These are phyloP conservation scores for Drosophila koepferae DNA, from an alignment of 2,888 invertebrate genomes.

Conservation along the genomic window DNA sequence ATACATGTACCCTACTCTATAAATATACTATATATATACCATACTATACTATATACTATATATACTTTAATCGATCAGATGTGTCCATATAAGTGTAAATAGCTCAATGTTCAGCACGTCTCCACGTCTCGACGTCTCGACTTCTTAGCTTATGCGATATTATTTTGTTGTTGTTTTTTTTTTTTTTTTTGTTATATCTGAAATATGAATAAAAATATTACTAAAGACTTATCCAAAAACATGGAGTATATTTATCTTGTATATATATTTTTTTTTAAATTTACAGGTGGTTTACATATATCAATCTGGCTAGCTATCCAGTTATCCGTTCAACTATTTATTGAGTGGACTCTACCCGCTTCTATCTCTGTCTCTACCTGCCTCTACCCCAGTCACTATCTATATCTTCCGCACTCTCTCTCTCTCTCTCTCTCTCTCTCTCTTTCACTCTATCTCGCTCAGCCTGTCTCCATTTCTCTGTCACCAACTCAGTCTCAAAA, in stretches of 20 bases:
- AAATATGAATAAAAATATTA: slow-evolving; percentile 46
- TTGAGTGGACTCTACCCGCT: no score
- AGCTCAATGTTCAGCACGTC: slow-evolving; percentile 41
- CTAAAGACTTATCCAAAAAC: slow-evolving; percentile 21
- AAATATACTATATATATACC: slow-evolving; percentile 1
- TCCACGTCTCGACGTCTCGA: slow-evolving; percentile 9
- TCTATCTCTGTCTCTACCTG: not conserved
- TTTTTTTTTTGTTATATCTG: slow-evolving; percentile 22
- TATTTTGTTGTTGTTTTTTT: slow-evolving; percentile 31
- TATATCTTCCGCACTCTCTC: not conserved
- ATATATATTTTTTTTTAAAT: not conserved
- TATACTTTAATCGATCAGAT: slow-evolving; percentile 27
- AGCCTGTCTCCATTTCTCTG: no score
- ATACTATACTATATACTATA: slow-evolving; percentile 2
- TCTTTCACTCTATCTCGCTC: not conserved
- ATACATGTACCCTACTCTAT: slow-evolving; percentile 2
- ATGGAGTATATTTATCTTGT: not conserved
- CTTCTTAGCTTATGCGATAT: slow-evolving; percentile 16
- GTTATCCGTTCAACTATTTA: no score
- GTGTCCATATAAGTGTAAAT: slow-evolving; percentile 55
- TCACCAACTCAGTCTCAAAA: no score
- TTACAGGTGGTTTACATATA: not conserved
- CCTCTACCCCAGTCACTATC: no score
- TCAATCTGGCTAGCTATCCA: not conserved
- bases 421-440: not conserved